Evolutionary conservation across 1,140 invertebrate species (phyloP), one percentile per base, ranked within the genome.

Genomic region (Oryctes rhinoceros): DNA sequence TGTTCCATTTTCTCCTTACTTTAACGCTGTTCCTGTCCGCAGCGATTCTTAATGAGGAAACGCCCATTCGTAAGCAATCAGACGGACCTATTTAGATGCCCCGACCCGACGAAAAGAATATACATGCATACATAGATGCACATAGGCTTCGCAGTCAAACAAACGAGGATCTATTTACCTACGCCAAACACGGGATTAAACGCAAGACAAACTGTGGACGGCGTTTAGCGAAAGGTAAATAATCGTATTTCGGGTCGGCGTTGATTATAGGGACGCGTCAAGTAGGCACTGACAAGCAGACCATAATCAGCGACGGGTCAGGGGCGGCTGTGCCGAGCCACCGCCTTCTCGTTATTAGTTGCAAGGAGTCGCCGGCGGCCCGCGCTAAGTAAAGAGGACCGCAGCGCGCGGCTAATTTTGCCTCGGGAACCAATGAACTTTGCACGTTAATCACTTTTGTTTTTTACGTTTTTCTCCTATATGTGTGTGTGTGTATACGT

Each of bases 311-410:
- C 35, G 65, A 30, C 24, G 65, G 65, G 65, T 71, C 65, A 71
- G 65, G 65, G 65, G 65, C 65, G 65, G 65, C 65, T 24, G 65
- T 37, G 53, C 15, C 11, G 18, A 15, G 24, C 35, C 20, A 24
- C 65, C 65, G 65, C 65, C 65, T 71, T 71, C 65, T 71, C 65
- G 65, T 71, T 71, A 71, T 71, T 71, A 71, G 65, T 71, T 71
- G 65, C 24, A 18, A 24, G 65, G 65, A 71, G 65, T 71, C 18
- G 65, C 65, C 65, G 53, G 53, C 53, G 53, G 13, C 53, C 53
- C 7, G 20, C 53, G 65, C 65, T 71, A 71, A 71, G 65, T 71
- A 71, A 24, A 71, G 65, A 37, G 18, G 18, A 24, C 65, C 65
- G 65, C 65, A 24, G 1, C 20, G 20, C 20, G 65, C 7, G 24